These are phyloP conservation scores for Agriopis aurantiaria DNA, from an alignment of 2,888 invertebrate species.

Conservation along the genomic window DNA sequence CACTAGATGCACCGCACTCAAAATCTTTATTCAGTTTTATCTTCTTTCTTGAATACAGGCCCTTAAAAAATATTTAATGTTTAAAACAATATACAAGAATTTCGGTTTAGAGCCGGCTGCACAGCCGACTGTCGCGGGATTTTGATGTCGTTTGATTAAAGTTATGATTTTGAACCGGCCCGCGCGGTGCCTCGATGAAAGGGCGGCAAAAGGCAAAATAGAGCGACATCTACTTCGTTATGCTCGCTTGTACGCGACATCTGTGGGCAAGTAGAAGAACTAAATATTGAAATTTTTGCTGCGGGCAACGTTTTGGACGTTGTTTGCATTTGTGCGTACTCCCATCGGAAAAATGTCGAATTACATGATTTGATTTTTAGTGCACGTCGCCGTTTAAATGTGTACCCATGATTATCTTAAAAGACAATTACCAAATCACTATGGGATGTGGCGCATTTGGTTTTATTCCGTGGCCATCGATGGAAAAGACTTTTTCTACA, in stretches of 20 bases:
- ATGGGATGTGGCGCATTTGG: too few species aligned
- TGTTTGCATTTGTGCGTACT: too few species aligned
- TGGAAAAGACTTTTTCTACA: too few species aligned
- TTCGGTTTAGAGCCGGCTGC: conserved; percentile 23
- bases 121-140: conserved; percentile 71
- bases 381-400: too few species aligned
- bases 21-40: background rate
- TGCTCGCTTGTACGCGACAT: conserved; percentile 53
- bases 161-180: conserved; percentile 67
- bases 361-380: too few species aligned
- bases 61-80: conserved; percentile 5
- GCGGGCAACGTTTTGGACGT: too few species aligned
- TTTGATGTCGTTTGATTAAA: conserved; percentile 78
- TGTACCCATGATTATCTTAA: too few species aligned
- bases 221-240: conserved; percentile 58
- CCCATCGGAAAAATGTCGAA: too few species aligned
- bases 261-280: conserved; percentile 60
- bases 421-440: too few species aligned
- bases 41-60: background rate
- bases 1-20: conserved; percentile 38
- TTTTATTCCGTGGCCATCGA: too few species aligned
- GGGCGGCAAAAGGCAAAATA: conserved; percentile 52
- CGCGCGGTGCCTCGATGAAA: conserved; percentile 64
- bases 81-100: conserved; percentile 20
- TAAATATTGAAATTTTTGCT: background rate